Base-by-base conservation (phyloP, 2,888 invertebrate genomes). In the Ecliptopera silaceata region DNA sequence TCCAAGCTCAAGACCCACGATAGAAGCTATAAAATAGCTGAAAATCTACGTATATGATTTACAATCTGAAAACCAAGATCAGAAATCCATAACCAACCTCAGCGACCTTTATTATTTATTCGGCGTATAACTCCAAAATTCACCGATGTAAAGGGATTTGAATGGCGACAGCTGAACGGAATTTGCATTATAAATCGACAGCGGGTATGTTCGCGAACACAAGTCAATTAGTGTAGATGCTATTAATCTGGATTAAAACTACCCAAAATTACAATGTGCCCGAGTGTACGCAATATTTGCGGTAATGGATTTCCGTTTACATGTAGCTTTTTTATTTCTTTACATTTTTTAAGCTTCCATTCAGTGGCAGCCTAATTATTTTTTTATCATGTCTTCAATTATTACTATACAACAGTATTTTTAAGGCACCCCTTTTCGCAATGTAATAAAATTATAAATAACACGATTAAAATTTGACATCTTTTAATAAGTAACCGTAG, bases 131-230 rank as follows among this genome's bases (percentile, higher is more conserved):
- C 66, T 72, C 44, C 39, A 48, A 68, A n/a, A 69, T 72, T 69
- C 65, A 51, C 58, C 63, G 54, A 64, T 62, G 53, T 63, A 68
- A 58, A 60, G 63, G 67, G 50, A 59, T 50, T 72, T 38, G 59
- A 49, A 61, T 59, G 72, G 79, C 67, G 80, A 79, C 82, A 82
- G 77, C 79, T 81, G 79, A 76, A 66, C 58, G 56, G 65, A 78
- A 83, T 84, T 82, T 77, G 71, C 76, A 77, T 81, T 77, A 80
- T 80, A 81, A 80, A 84, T 82, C 71, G 66, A 54, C 54, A 34
- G 32, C 22, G 17, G 56, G 52, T 58, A 55, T 38, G 31, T 49
- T 68, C 71, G 61, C 59, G 69, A 72, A 74, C 72, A 72, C 64
- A 71, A 75, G 70, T 80, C 77, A 78, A 81, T 82, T 80, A 79